Base-by-base conservation (phyloP, 2,797 vertebrate genomes). In the Alectoris magna region DNA sequence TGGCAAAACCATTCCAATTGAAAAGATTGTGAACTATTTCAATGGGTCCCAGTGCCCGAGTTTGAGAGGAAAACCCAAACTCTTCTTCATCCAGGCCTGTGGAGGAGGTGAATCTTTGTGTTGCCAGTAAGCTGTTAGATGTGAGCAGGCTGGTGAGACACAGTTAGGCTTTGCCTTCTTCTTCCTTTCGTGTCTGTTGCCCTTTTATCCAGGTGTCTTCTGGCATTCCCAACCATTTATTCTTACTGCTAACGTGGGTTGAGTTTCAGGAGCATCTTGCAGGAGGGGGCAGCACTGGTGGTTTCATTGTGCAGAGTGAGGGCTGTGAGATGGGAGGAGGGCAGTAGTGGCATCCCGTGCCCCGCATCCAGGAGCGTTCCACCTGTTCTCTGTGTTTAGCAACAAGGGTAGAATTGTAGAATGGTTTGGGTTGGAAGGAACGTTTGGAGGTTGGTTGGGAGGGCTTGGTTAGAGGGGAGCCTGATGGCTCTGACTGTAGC, bases 31-130 rank as follows among this genome's bases (percentile, higher is more conserved):
- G 91, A 98, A 97, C 95, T 98, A 97, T 96, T 98, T 99, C 88
- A 98, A 98, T 4, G 99, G 99, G 71, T 96, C 96, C 74, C 59
- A 98, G 78, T 99, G 99, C 96, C 98, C 98, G 0, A 98, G 98
- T 31, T 83, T 99, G 88, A 97, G 99, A 92, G 98, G 99, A 93
- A 99, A 99, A 95, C 99, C 99, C 64, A 99, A 99, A 88, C 97
- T 99, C 15, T 99, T 99, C 96, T 99, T 99, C 96, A 99, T 99
- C 97, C 99, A 99, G 97, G 99, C 99, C 77, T 99, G 99, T 63
- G 99, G 98, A 38, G 99, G 99, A 98, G 99, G 99, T 99, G 97
- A 95, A 96, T 71, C 15, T 68, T 71, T 51, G 48, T 49, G 2
- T 24, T 18, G 23, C 0, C 0, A 6, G 19, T 41, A 31, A 16